Evolutionary conservation across 1,140 invertebrate genomes (phyloP).

Genomic region (Saccostrea echinata): DNA sequence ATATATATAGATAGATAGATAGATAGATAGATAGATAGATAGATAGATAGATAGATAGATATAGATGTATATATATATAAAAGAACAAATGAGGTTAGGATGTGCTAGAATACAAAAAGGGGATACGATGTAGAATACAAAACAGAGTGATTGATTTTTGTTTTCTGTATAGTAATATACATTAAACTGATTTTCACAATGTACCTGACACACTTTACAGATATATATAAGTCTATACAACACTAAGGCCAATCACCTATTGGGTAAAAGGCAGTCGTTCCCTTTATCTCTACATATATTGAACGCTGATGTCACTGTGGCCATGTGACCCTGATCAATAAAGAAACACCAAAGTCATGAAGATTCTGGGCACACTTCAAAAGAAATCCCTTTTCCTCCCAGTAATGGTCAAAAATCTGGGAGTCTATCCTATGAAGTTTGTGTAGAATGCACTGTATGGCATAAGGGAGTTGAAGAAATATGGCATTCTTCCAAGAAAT

Average conservation of each 20-base stretch:
- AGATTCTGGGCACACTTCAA: not conserved
- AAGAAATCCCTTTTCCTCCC: not conserved
- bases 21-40: no score
- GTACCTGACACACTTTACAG: not conserved
- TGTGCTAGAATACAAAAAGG: no score
- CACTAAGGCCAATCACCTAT: not conserved
- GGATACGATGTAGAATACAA: no score
- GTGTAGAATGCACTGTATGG: not conserved
- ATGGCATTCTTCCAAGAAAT: conserved; percentile 2
- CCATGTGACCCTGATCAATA: not conserved
- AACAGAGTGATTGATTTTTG: not conserved
- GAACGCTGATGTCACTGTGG: not conserved
- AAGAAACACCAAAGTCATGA: not conserved
- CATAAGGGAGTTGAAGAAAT: not conserved
- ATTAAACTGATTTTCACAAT: not conserved
- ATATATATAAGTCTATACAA: not conserved
- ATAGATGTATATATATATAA: no score
- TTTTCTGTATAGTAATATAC: not conserved
- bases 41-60: no score
- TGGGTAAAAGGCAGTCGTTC: not conserved
- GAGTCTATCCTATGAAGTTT: not conserved
- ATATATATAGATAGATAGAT: no score
- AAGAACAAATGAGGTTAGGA: no score
- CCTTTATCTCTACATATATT: conserved; percentile 9
- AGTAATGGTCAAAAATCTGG: not conserved